Evolutionary conservation across 64 coral and sea anemone species (phyloP).

Genomic region (Pocillopora verrucosa): DNA sequence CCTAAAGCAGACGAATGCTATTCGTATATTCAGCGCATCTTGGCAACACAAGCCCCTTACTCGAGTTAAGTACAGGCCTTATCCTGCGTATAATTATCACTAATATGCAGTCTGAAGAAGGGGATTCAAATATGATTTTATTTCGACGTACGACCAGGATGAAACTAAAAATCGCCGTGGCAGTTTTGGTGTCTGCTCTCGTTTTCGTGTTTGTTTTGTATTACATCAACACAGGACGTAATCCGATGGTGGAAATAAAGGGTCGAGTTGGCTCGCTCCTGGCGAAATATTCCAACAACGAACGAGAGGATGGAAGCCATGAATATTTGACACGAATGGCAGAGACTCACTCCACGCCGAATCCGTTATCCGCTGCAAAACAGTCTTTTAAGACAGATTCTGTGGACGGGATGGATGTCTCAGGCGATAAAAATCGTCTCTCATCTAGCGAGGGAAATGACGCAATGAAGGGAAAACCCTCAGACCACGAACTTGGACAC

Average conservation of each 20-base stretch:
- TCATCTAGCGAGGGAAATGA: neutral
- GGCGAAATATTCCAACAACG: neutral
- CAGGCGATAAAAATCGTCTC: neutral
- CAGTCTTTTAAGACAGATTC: neutral
- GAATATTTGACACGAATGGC: neutral
- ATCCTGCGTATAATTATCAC: neutral
- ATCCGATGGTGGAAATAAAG: neutral
- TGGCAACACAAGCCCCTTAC: neutral
- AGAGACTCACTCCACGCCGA: neutral
- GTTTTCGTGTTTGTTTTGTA: neutral
- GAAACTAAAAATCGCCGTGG: slow-evolving; percentile 13
- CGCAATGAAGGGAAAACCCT: neutral
- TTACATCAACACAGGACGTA: slow-evolving; percentile 17
- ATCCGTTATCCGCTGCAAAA: no score
- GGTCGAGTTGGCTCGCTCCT: neutral
- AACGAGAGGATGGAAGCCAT: neutral
- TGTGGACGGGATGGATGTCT: neutral
- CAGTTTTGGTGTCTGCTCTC: neutral
- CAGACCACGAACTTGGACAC: neutral
- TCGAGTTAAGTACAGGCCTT: neutral
- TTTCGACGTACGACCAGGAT: neutral
- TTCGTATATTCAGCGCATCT: neutral
- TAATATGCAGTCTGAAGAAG: neutral
- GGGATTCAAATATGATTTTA: neutral
- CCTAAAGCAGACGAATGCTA: neutral